These are phyloP conservation scores for Calliopum simillimum DNA, from an alignment of 2,888 invertebrate genomes.

Conservation along the genomic window DNA sequence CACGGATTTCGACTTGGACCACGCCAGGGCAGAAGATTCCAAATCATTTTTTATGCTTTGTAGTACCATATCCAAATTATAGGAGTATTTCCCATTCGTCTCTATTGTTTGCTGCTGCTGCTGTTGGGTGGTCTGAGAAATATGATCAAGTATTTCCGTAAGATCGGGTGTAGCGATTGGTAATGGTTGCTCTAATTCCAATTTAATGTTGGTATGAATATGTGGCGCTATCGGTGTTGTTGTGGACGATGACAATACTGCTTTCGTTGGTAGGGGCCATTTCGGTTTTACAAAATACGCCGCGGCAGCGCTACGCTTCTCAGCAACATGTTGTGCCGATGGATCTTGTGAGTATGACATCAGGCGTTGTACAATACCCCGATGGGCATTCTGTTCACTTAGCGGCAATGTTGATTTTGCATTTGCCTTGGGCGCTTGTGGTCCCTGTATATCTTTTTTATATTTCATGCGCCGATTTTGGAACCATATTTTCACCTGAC, in stretches of 20 bases:
- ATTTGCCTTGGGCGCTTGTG: constrained; percentile 49
- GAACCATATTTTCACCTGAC: constrained; percentile 90
- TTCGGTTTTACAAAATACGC: background rate
- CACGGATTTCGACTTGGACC: constrained; percentile 13
- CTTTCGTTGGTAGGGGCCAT: background rate
- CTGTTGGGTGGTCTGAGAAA: constrained; percentile 26
- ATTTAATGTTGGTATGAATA: background rate
- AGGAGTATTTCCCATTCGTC: background rate
- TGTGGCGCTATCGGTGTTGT: background rate
- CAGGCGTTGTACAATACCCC: constrained; percentile 55
- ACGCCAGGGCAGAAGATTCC: constrained; percentile 38
- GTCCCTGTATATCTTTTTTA: constrained; percentile 68
- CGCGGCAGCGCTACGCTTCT: constrained; percentile 17
- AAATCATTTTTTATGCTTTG: constrained; percentile 39
- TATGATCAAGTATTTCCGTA: constrained; percentile 40
- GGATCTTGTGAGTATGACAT: constrained; percentile 60
- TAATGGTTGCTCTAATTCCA: constrained; percentile 10
- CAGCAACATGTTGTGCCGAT: constrained; percentile 40
- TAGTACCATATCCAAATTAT: constrained; percentile 39
- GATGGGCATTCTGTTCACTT: constrained; percentile 54
- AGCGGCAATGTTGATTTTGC: constrained; percentile 47
- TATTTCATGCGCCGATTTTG: constrained; percentile 85
- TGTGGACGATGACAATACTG: background rate
- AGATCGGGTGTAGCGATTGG: constrained; percentile 37
- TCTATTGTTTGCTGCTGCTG: too few species aligned